These are phyloP conservation scores for Cinclus mexicanus DNA, from an alignment of 2,113 vertebrate species.

Conservation along the genomic window DNA sequence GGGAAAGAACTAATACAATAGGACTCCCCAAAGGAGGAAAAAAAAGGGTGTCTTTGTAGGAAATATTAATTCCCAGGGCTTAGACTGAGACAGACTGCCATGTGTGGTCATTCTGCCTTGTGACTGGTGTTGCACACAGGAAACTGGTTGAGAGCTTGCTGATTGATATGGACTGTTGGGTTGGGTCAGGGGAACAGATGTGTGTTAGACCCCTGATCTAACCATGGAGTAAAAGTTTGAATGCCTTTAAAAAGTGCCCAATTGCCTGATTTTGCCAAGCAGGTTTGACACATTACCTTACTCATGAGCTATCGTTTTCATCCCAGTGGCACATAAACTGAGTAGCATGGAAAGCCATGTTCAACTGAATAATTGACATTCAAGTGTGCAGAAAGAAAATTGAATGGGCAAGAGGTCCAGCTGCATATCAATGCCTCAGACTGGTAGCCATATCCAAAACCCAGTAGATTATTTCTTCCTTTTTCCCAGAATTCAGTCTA, in stretches of 20 bases:
- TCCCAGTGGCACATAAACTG: not conserved
- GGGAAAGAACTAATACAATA: not conserved
- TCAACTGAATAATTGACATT: conserved; percentile 30
- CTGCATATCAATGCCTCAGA: conserved; percentile 16
- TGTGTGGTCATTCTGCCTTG: not conserved
- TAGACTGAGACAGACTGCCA: not conserved
- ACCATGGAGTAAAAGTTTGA: conserved; percentile 34
- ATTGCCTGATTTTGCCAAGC: conserved; percentile 49
- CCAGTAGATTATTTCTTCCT: conserved; percentile 3
- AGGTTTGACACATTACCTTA: conserved; percentile 50
- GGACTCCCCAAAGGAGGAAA: not conserved
- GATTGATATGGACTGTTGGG: conserved; percentile 46
- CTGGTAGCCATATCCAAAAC: not conserved
- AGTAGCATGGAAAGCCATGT: conserved; percentile 18
- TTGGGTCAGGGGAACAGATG: conserved; percentile 60
- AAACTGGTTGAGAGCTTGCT: not conserved
- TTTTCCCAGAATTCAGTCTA: not conserved
- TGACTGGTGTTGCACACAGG: not conserved
- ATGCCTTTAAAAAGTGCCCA: conserved; percentile 50
- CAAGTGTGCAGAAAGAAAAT: conserved; percentile 53
- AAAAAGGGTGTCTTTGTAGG: not conserved
- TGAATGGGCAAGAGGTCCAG: conserved; percentile 23
- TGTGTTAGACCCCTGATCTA: conserved; percentile 25
- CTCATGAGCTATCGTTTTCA: conserved; percentile 35
- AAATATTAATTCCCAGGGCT: not conserved